These are phyloP conservation scores for Cephalopholis sonnerati DNA, from an alignment of 2,113 vertebrate species.

Conservation along the genomic window DNA sequence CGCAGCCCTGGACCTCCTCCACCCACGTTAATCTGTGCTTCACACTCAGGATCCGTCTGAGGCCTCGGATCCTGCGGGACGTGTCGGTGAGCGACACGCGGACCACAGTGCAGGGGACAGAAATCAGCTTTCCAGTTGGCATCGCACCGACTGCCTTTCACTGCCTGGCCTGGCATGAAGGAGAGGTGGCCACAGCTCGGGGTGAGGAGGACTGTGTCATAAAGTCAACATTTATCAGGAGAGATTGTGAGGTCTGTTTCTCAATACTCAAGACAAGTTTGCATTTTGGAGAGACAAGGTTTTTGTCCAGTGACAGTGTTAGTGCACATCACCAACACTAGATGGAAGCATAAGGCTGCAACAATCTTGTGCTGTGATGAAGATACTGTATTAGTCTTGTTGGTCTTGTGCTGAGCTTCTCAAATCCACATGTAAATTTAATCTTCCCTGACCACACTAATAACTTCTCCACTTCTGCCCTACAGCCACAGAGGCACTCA, in stretches of 20 bases:
- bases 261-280: background rate
- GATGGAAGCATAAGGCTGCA: background rate
- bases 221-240: background rate
- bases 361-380: background rate
- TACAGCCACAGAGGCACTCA: slow-evolving; percentile 87
- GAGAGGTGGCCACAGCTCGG: slow-evolving; percentile 93
- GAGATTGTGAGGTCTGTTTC: background rate
- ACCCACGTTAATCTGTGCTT: background rate
- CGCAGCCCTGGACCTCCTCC: no score
- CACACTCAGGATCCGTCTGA: slow-evolving; percentile 87
- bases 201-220: slow-evolving; percentile 80
- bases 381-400: no score
- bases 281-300: background rate
- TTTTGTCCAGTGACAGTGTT: background rate
- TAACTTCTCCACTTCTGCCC: background rate
- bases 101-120: slow-evolving; percentile 88
- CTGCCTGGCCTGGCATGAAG: slow-evolving; percentile 92
- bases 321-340: slow-evolving; percentile 4
- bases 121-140: slow-evolving; percentile 93
- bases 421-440: background rate
- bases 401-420: background rate
- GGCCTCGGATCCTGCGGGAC: slow-evolving; percentile 89
- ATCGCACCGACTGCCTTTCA: slow-evolving; percentile 94
- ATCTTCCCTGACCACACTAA: background rate
- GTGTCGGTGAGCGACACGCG: slow-evolving; percentile 88